Percentiles rank a stretch among this genome's conserved stretches.
Evolutionary conservation across 2,888 invertebrate species (phyloP).

Genomic region (Nomada goodeniana): DNA sequence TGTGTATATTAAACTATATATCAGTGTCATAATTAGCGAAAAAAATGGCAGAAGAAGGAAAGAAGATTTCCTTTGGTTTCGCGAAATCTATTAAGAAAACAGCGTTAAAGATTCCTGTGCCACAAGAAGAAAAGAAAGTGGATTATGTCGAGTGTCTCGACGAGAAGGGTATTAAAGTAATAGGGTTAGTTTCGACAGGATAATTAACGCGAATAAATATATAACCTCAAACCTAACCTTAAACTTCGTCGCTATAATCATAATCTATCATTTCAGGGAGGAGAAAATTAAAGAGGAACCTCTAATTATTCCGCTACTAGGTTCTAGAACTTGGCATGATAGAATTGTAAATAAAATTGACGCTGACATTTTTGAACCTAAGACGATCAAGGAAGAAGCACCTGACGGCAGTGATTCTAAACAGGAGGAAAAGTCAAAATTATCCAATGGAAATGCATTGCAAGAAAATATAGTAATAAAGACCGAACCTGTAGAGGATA

Average conservation of each 20-base stretch:
- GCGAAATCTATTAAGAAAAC: conserved; percentile 88
- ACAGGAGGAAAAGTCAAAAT: background rate
- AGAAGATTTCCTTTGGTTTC: conserved; percentile 93
- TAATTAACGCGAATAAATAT: background rate
- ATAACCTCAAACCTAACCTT: conserved; percentile 56
- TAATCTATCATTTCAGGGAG: conserved; percentile 84
- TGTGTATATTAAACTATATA: background rate
- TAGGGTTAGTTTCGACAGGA: conserved; percentile 87
- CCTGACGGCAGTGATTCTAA: conserved; percentile 28
- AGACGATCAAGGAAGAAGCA: conserved; percentile 58
- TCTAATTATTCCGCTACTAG: conserved; percentile 88
- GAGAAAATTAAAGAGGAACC: conserved; percentile 86
- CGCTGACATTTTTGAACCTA: conserved; percentile 82
- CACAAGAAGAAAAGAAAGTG: conserved; percentile 85
- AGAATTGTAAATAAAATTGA: conserved; percentile 85
- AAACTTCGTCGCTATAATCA: background rate
- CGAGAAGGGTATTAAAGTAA: conserved; percentile 90
- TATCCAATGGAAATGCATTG: conserved; percentile 58
- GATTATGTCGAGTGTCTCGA: conserved; percentile 92
- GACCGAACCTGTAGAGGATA: conserved; percentile 65
- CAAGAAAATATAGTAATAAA: conserved; percentile 52
- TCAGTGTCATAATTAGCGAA: conserved; percentile 12
- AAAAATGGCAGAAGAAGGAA: conserved; percentile 85
- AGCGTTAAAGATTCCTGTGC: conserved; percentile 80
- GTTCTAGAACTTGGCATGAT: conserved; percentile 80